Evolutionary conservation across 2,797 vertebrate genomes (phyloP).

Genomic region (Falco concolor): DNA sequence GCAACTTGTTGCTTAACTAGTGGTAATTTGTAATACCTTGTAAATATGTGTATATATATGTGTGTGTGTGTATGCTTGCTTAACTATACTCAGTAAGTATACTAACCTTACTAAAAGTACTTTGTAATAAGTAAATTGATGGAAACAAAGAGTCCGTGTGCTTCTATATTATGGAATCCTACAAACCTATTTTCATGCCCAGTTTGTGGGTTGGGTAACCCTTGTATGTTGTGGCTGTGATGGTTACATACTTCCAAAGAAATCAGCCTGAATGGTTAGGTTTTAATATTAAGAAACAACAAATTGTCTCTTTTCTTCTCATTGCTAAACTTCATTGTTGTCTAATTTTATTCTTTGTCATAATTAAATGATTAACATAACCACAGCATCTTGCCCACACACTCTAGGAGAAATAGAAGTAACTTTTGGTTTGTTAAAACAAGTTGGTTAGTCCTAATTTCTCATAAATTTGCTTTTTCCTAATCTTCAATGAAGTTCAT

Average conservation of each 20-base stretch:
- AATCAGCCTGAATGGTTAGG: background rate
- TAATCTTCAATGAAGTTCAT: background rate
- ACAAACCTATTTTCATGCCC: background rate
- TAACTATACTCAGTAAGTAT: background rate
- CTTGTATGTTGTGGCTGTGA: accelerated
- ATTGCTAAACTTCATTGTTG: background rate
- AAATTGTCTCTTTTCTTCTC: background rate
- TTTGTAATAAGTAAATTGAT: background rate
- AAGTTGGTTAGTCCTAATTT: background rate
- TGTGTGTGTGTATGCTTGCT: background rate
- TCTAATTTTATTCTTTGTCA: background rate
- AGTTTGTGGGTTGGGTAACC: background rate
- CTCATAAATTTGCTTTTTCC: background rate
- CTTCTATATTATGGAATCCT: background rate
- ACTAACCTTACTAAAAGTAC: background rate
- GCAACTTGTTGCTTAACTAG: background rate
- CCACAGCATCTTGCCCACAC: background rate
- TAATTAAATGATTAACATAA: background rate
- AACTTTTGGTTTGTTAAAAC: background rate
- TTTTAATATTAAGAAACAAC: background rate
- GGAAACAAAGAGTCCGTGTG: background rate
- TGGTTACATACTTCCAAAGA: background rate
- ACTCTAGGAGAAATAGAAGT: background rate
- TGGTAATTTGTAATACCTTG: background rate
- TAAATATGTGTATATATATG: background rate